Base-by-base conservation (phyloP, 2,797 vertebrate species). In the Taenioides sp. region DNA sequence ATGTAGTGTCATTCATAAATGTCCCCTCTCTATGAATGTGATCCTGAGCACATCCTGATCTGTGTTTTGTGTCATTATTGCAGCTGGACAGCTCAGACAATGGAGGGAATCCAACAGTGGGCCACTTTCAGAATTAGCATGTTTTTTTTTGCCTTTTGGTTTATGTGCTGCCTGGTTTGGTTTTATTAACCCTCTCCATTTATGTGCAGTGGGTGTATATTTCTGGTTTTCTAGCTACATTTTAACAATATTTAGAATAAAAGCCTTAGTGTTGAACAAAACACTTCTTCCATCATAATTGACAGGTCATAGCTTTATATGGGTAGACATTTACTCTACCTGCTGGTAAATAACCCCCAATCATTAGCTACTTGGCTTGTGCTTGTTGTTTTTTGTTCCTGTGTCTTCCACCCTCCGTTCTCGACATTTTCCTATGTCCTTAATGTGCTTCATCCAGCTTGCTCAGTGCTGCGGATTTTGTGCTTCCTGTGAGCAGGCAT, bases 281-380 rank as follows among this genome's bases (percentile, higher is more conserved):
- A 31, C 73, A 83, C 61, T 84, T 80, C 63, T 70, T 72, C 23
- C 59, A 72, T 79, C 14, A 71, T 55, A 80, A 79, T 74, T 78
- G 77, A 75, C 63, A 65, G 73, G 84, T 86, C 78, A 78, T 65
- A 67, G 65, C 65, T 73, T 73, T 80, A 65, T 54, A 62, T 60
- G 37, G 74, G 67, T 67, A 80, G 75, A 78, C 76, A 72, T 85
- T 67, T 77, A 69, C 79, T 84, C 74, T 85, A 86, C 88, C 87
- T 89, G 83, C 85, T 86, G 80, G 83, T 88, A 89, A 90, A 89
- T 73, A 74, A 74, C 78, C 80, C 80, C 75, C 87, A 83, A 87
- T 88, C 82, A 86, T 74, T 47, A 80, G 76, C 81, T 85, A 76
- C 70, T 14, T 71, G 72, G 79, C 80, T 6, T 18, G 17, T 66